phyloP scores from a whole-genome alignment of 2,797 vertebrate genomes.

The Danionella dracula region DNA sequence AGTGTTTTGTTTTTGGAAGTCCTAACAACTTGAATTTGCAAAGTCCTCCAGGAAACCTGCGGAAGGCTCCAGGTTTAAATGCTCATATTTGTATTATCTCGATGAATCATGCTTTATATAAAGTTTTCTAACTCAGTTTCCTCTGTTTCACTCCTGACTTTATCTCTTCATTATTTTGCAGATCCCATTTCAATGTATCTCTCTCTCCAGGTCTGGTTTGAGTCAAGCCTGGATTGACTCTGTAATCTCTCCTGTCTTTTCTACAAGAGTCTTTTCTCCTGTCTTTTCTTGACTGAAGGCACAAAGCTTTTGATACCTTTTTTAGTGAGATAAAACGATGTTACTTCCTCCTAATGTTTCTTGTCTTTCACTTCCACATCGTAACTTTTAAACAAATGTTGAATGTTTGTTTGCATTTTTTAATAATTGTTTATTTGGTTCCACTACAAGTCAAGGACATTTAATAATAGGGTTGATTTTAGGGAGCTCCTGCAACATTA shows the following conservation, averaged over 20 bases:
- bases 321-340: not conserved
- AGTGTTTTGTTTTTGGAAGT: too few species aligned
- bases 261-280: not conserved
- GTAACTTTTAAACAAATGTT: too few species aligned
- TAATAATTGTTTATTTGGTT: too few species aligned
- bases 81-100: too few species aligned
- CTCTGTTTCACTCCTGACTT: not conserved
- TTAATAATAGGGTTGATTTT: too few species aligned
- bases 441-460: too few species aligned
- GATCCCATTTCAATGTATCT: not conserved
- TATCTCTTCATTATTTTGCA: not conserved
- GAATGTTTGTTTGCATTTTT: not conserved
- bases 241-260: not conserved
- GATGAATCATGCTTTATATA: too few species aligned
- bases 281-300: not conserved
- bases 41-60: too few species aligned
- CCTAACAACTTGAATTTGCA: too few species aligned
- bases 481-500: too few species aligned
- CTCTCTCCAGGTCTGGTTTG: not conserved
- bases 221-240: not conserved
- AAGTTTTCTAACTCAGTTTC: too few species aligned
- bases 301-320: not conserved
- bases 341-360: not conserved
- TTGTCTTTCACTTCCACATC: not conserved
- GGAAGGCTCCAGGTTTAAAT: too few species aligned